phyloP scores from a whole-genome alignment of 2,888 invertebrate genomes.

The Pegoplata infirma region DNA sequence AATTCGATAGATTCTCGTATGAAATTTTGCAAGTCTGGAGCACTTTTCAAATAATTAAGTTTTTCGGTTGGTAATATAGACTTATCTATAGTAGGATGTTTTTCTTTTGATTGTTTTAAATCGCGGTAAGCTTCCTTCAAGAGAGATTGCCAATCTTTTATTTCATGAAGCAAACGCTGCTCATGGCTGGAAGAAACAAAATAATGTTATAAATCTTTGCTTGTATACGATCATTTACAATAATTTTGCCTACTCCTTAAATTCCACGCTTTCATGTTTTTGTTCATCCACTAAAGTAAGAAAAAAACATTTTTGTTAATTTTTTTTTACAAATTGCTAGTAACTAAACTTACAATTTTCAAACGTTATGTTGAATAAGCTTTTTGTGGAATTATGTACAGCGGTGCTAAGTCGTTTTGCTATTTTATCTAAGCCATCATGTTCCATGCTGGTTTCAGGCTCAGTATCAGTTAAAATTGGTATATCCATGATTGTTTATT shows the following conservation, averaged over 20 bases:
- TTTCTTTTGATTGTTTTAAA: slow-evolving; percentile 51
- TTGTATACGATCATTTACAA: no score
- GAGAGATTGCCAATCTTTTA: slow-evolving; percentile 66
- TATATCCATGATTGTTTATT: slow-evolving; percentile 4
- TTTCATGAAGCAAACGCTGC: slow-evolving; percentile 64
- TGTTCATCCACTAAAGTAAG: slow-evolving; percentile 25
- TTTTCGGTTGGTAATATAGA: slow-evolving; percentile 67
- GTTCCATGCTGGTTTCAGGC: slow-evolving; percentile 62
- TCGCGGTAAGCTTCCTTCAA: slow-evolving; percentile 29
- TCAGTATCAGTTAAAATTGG: slow-evolving; percentile 63
- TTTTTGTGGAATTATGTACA: slow-evolving; percentile 56
- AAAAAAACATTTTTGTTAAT: no score
- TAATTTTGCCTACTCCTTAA: slow-evolving; percentile 65
- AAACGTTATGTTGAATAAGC: slow-evolving; percentile 67
- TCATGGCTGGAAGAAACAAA: slow-evolving; percentile 65
- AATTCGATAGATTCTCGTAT: slow-evolving; percentile 68
- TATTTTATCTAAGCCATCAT: slow-evolving; percentile 41
- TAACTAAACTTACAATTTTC: slow-evolving; percentile 65
- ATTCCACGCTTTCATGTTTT: slow-evolving; percentile 46
- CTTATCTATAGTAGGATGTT: slow-evolving; percentile 56
- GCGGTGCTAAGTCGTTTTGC: slow-evolving; percentile 9
- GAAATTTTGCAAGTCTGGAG: slow-evolving; percentile 68
- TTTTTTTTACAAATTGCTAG: no score
- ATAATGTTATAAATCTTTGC: no score
- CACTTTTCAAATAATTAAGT: slow-evolving; percentile 66